Evolutionary conservation across 2,888 invertebrate genomes (phyloP).

Genomic region (Drosophila flavopinicola): DNA sequence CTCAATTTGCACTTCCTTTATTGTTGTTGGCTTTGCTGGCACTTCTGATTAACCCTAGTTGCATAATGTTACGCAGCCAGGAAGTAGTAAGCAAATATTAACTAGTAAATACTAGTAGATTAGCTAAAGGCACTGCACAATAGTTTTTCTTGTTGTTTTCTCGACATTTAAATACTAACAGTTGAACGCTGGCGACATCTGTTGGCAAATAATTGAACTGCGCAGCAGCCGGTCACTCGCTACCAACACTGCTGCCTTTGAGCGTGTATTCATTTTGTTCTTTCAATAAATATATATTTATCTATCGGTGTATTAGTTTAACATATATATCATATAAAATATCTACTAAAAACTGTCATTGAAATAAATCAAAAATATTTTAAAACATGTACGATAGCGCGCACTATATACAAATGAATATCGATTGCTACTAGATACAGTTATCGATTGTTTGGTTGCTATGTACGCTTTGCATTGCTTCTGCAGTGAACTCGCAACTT

Average conservation of each 20-base stretch:
- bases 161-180: constrained; percentile 9
- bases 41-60: constrained; percentile 33
- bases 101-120: constrained; percentile 27
- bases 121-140: constrained; percentile 13
- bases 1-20: constrained; percentile 49
- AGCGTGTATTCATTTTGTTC: too few relatives aligned
- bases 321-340: too few relatives aligned
- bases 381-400: too few relatives aligned
- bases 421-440: too few relatives aligned
- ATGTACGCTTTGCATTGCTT: too few relatives aligned
- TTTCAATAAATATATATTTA: too few relatives aligned
- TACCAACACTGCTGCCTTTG: constrained; percentile 14
- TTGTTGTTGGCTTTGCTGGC: constrained; percentile 24
- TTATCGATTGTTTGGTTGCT: too few relatives aligned
- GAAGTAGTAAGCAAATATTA: constrained; percentile 59
- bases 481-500: too few relatives aligned
- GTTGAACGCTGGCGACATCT: constrained; percentile 21
- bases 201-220: neutral
- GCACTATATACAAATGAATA: too few relatives aligned
- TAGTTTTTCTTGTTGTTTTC: neutral
- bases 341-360: too few relatives aligned
- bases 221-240: neutral
- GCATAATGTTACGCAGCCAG: constrained; percentile 36
- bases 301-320: too few relatives aligned
- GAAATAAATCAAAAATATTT: too few relatives aligned